These are phyloP conservation scores for Ceratina calcarata DNA, from an alignment of 1,140 invertebrate genomes.

Conservation along the genomic window DNA sequence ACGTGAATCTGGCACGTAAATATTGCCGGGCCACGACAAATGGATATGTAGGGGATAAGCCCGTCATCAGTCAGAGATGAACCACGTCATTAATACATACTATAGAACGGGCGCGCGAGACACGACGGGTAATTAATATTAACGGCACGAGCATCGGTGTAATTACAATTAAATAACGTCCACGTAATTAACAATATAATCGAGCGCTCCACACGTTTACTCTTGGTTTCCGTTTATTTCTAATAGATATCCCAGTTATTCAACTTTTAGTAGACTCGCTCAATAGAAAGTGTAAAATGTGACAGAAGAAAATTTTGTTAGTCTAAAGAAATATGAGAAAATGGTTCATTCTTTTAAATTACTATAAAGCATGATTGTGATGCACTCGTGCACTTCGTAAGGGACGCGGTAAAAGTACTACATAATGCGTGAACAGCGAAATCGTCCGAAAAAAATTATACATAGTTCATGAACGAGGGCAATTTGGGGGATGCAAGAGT, in stretches of 20 bases:
- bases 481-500: slow-evolving; percentile 26
- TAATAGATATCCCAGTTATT: too few relatives aligned
- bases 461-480: neutral
- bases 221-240: too few relatives aligned
- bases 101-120: slow-evolving; percentile 57
- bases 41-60: slow-evolving; percentile 51
- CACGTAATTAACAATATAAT: slow-evolving; percentile 73
- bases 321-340: neutral
- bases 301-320: too few relatives aligned
- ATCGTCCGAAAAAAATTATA: slow-evolving; percentile 34
- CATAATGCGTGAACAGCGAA: neutral
- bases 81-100: slow-evolving; percentile 60
- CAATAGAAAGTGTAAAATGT: too few relatives aligned
- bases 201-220: too few relatives aligned
- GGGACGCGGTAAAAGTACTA: slow-evolving; percentile 8
- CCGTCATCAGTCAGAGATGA: slow-evolving; percentile 54
- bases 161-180: slow-evolving; percentile 74
- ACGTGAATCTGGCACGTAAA: slow-evolving; percentile 57
- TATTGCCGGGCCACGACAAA: slow-evolving; percentile 60
- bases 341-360: too few relatives aligned
- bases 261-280: too few relatives aligned
- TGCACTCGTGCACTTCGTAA: neutral
- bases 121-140: slow-evolving; percentile 72
- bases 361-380: neutral
- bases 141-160: slow-evolving; percentile 66